Evolutionary conservation across 2,113 vertebrate genomes (phyloP), one percentile per base, ranked within the genome.

Genomic region (Podilymbus podiceps): DNA sequence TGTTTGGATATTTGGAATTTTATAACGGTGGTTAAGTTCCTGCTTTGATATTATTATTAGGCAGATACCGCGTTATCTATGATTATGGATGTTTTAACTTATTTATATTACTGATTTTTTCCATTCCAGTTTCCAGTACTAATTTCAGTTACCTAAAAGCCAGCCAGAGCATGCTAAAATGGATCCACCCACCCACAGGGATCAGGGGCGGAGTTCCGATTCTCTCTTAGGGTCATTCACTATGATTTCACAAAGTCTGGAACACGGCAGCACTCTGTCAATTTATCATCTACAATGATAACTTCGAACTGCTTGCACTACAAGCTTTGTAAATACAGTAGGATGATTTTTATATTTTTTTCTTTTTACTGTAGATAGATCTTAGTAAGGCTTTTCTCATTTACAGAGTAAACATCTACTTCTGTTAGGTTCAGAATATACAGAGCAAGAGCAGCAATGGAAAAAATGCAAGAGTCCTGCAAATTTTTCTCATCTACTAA

Each of bases 101-200:
- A 93, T 84, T 96, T 96, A 64, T 86, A 87, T 92, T 93, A 94
- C 47, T n/a, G 25, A 27, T 85, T 95, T 88, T 96, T 94, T 96
- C 95, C 95, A 90, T 88, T 91, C 50, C 55, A 58, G 31, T 74
- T 88, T 93, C 85, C 93, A 94, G 50, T 13, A 62, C 67, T 75
- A 81, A 94, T 83, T 95, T 80, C 85, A 96, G 75, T 92, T 90
- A 96, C 85, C 82, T 91, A 90, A 84, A 93, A 82, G 72, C 28
- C 44, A 87, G 90, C 44, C 88, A 92, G 86, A 79, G 77, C 38
- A 74, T 9, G 35, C 53, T 75, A 55, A 93, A 77, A 72, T 67
- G 42, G 63, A 91, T 74, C 85, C 77, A 69, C 75, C 38, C 52
- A 53, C 40, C 58, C 56, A 72, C 55, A 84, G 27, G 52, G 44